A percentile compares a stretch with the other conserved stretches of the same genome.
phyloP scores from a whole-genome alignment of 2,888 invertebrate genomes.

The Caenorhabditis zanzibari region DNA sequence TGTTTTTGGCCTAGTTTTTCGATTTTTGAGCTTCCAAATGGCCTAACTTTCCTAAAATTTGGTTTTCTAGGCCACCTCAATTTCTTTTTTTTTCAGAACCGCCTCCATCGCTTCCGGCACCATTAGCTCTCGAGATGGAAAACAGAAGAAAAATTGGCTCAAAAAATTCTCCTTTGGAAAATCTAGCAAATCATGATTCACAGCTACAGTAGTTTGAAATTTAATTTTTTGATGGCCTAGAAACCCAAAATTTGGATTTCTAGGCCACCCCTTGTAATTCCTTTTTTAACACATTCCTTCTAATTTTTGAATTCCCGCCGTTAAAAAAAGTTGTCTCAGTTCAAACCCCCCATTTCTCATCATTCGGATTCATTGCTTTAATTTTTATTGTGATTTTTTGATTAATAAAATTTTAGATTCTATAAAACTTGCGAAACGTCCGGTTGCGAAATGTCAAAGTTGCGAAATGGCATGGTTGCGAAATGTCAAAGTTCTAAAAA shows the following conservation, averaged over 20 bases:
- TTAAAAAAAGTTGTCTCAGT: slow-evolving; percentile 1
- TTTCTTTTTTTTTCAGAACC: slow-evolving; percentile 34
- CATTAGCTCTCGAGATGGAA: slow-evolving; percentile 44
- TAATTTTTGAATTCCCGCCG: background rate
- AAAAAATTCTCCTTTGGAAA: slow-evolving; percentile 63
- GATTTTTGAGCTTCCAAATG: background rate
- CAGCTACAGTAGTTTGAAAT: no score
- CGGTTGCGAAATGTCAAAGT: no score
- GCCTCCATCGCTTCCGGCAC: slow-evolving; percentile 57
- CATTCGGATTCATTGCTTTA: background rate
- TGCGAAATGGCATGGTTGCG: no score
- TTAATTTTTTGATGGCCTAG: no score
- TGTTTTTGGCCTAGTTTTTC: background rate
- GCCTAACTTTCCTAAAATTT: background rate
- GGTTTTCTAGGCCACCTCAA: background rate
- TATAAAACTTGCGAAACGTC: background rate
- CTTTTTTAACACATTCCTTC: background rate
- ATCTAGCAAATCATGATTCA: slow-evolving; percentile 41
- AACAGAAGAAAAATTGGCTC: slow-evolving; percentile 60
- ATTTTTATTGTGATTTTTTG: background rate
- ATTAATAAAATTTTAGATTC: background rate
- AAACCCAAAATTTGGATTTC: background rate
- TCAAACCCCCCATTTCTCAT: background rate
- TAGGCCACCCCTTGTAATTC: background rate
- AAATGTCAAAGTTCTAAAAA: no score